phyloP scores from a whole-genome alignment of 2,797 vertebrate species.

The Centroberyx gerrardi region DNA sequence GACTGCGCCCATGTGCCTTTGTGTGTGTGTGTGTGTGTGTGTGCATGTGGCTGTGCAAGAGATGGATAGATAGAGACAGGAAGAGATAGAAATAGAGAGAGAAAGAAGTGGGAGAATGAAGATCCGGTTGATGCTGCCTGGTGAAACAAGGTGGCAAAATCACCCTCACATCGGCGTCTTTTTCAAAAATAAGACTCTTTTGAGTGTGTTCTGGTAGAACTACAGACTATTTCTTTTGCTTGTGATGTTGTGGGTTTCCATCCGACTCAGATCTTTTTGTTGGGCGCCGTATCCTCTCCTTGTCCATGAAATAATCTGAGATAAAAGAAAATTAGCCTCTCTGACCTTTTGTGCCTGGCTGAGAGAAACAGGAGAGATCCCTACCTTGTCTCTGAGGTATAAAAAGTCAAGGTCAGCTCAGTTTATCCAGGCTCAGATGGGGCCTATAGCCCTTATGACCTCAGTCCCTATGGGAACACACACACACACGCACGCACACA shows the following conservation, averaged over 20 bases:
- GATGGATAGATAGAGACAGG: slow-evolving; percentile 25
- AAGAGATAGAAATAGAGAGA: slow-evolving; percentile 10
- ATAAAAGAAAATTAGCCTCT: slow-evolving; percentile 10
- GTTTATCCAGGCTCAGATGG: slow-evolving; percentile 44
- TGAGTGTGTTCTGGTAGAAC: neutral
- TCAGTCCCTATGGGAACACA: slow-evolving; percentile 4
- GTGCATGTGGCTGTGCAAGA: slow-evolving; percentile 7
- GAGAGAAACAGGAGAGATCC: slow-evolving; percentile 11
- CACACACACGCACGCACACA: neutral
- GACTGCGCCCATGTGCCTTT: slow-evolving; percentile 46
- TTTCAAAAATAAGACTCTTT: slow-evolving; percentile 24
- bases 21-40: slow-evolving; percentile 35
- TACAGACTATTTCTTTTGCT: neutral
- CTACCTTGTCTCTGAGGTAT: slow-evolving; percentile 13
- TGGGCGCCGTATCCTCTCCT: no score
- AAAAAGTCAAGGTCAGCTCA: slow-evolving; percentile 44
- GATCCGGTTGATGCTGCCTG: neutral
- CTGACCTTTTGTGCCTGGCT: slow-evolving; percentile 36
- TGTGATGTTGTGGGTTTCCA: slow-evolving; percentile 3
- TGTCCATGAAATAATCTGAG: slow-evolving; percentile 23
- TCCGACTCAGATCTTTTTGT: neutral
- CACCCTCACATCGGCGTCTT: neutral
- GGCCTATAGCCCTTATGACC: slow-evolving; percentile 19
- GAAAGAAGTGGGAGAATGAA: neutral
- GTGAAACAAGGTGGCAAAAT: neutral